Evolutionary conservation across 53 echinoderm and acorn worm genomes (phyloP).

Genomic region (Antedon mediterranea): DNA sequence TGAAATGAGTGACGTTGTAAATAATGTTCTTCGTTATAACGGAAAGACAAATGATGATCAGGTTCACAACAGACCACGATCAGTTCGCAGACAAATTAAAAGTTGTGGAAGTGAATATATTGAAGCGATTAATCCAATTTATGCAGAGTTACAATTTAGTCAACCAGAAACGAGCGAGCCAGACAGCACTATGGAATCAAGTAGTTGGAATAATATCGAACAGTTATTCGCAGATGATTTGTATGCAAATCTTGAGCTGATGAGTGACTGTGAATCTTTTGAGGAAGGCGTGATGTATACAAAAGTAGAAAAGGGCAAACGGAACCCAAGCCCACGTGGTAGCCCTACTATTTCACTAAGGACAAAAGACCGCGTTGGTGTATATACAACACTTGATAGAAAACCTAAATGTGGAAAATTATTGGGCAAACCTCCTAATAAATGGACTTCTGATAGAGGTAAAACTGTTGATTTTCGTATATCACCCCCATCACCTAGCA

Average conservation of each 20-base stretch:
- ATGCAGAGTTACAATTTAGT: neutral
- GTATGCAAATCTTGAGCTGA: neutral
- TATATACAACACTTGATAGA: neutral
- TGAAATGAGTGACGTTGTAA: neutral
- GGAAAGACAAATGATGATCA: neutral
- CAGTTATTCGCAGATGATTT: neutral
- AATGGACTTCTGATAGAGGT: neutral
- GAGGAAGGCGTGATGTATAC: neutral
- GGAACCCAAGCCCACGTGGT: neutral
- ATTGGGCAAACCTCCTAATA: neutral
- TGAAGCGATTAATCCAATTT: neutral
- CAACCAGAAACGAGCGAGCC: neutral
- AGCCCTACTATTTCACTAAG: neutral
- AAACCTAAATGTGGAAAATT: neutral
- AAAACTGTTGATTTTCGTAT: neutral
- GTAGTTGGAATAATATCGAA: neutral
- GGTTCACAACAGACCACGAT: neutral
- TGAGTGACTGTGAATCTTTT: neutral
- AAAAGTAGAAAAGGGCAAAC: neutral
- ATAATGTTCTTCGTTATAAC: neutral
- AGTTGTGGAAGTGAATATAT: neutral
- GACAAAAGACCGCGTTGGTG: neutral
- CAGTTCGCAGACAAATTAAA: neutral
- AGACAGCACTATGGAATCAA: neutral
- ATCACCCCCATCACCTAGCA: neutral